Evolutionary conservation across 2,797 vertebrate genomes (phyloP), one percentile per base, ranked within the genome.

Genomic region (Urosaurus nigricauda): DNA sequence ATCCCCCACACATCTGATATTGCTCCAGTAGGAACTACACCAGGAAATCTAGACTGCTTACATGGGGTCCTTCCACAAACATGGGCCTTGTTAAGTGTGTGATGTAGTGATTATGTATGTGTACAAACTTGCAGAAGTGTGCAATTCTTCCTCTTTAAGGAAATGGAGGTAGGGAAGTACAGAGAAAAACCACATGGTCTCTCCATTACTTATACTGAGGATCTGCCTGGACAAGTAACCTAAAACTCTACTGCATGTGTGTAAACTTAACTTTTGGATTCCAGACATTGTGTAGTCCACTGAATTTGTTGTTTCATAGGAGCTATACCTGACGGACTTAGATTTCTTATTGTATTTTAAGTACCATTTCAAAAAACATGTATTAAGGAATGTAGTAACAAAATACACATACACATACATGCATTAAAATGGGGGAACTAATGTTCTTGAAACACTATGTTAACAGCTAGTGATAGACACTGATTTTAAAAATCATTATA

Each of bases 311-410:
- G 9, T 70, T 75, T 80, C 68, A 63, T 14, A 43, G n/a, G 35
- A 77, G 70, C 21, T 81, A 32, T 65, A 89, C 77, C 85, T 85
- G 78, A 53, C 92, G 75, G 75, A 47, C n/a, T 90, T 86, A 87
- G 78, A 2, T 87, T 87, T 3, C 0, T 89, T 80, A 86, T 84
- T 91, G 17, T 87, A 8, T 11, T 93, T 91, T 88, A 2, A 58
- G 6, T 32, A 1, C 8, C 43, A 83, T 88, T 78, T 77, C 16
- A 51, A 29, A 13, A 2, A 90, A 43, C 37, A 84, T 83, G 17
- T 53, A 40, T 68, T 82, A 71, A 60, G 35, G 40, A 80, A 19
- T 63, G 40, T 35, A 71, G 1, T 71, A 84, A 71, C 4, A 56
- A 14, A n/a, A 7, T 68, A 87, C 56, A 92, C 9, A 51, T 9